Evolutionary conservation across 2,113 vertebrate species (phyloP).

Genomic region (Glareola pratincola): DNA sequence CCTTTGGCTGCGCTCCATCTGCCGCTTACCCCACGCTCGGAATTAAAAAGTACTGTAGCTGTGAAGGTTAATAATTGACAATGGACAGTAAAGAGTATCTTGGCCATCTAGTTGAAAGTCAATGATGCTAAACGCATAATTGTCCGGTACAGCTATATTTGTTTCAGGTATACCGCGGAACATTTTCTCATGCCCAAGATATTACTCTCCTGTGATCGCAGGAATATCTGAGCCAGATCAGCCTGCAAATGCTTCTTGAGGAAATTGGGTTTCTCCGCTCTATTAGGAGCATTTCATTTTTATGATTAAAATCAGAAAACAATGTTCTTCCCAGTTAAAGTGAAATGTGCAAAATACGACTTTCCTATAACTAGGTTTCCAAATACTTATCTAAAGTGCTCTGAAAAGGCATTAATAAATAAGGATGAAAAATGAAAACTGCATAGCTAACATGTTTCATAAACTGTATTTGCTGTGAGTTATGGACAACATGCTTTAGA

Average conservation of each 20-base stretch:
- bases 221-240: slow-evolving; percentile 55
- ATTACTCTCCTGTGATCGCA: not conserved
- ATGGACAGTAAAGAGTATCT: not conserved
- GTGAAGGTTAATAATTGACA: not conserved
- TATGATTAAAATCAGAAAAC: slow-evolving; percentile 70
- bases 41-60: not conserved
- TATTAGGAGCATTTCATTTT: slow-evolving; percentile 67
- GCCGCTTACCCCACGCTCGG: not conserved
- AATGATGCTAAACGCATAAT: not conserved
- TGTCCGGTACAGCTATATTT: slow-evolving; percentile 15
- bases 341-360: not conserved
- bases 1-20: not conserved
- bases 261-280: slow-evolving; percentile 68
- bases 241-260: slow-evolving; percentile 45
- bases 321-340: slow-evolving; percentile 50
- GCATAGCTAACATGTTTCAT: not conserved
- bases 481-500: not conserved
- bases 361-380: not conserved
- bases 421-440: slow-evolving; percentile 37
- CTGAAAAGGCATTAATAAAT: slow-evolving; percentile 28
- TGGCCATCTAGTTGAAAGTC: not conserved
- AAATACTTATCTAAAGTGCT: slow-evolving; percentile 60
- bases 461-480: not conserved
- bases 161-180: not conserved
- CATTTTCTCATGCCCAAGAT: not conserved